Percentiles rank a stretch among this genome's conserved stretches.
Evolutionary conservation across 2,888 invertebrate genomes (phyloP).

Genomic region (Hemaris fuciformis): DNA sequence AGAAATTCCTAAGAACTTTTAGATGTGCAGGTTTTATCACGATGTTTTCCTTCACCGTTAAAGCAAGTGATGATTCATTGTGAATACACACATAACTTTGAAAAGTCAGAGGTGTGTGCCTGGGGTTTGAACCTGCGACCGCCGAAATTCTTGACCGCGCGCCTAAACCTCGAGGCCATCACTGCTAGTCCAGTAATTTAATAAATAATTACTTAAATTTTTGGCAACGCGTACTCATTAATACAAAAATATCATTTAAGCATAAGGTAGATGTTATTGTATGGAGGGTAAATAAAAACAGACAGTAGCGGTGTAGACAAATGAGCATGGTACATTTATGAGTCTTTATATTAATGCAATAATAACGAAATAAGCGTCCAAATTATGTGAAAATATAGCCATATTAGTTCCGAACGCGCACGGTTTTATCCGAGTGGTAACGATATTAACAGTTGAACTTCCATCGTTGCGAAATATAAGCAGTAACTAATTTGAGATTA

Average conservation of each 20-base stretch:
- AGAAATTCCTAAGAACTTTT: no score
- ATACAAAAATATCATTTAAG: neutral
- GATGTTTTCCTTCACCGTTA: no score
- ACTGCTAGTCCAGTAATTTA: no score
- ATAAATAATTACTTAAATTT: no score
- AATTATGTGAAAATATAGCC: slow-evolving; percentile 16
- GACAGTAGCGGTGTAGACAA: neutral
- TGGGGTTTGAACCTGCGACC: no score
- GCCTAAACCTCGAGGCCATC: no score
- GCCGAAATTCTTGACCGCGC: no score
- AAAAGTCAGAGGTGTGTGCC: no score
- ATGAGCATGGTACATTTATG: neutral
- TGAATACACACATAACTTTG: no score
- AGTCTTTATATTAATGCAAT: neutral
- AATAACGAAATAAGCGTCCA: neutral
- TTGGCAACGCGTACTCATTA: neutral
- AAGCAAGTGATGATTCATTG: no score
- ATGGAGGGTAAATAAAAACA: neutral
- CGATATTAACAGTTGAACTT: slow-evolving; percentile 27
- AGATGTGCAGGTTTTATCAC: no score
- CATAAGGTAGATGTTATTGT: neutral
- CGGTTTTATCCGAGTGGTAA: slow-evolving; percentile 29
- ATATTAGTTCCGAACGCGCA: slow-evolving; percentile 19
- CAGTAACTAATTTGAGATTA: slow-evolving; percentile 27
- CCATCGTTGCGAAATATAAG: slow-evolving; percentile 14